These are phyloP conservation scores for Varecia variegata DNA, from an alignment of 2,797 vertebrate species.

Conservation along the genomic window DNA sequence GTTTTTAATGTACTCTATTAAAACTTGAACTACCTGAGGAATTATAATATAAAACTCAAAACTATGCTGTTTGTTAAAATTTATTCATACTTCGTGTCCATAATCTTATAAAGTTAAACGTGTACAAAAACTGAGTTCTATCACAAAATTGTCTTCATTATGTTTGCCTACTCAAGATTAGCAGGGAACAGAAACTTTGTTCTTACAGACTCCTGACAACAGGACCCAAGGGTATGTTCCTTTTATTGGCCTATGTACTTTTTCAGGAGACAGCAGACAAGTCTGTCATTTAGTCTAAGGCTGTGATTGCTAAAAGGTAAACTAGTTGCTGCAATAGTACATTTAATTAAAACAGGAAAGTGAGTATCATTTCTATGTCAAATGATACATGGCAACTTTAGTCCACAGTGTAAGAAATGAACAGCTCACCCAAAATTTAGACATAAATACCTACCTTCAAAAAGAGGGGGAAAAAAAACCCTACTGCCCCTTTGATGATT, in stretches of 20 bases:
- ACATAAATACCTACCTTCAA: background rate
- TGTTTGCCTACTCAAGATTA: background rate
- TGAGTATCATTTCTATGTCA: slow-evolving; percentile 20
- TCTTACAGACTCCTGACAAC: background rate
- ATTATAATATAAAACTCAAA: background rate
- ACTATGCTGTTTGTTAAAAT: slow-evolving; percentile 21
- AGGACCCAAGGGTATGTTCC: background rate
- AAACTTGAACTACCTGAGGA: background rate
- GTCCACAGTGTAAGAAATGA: background rate
- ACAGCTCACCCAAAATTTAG: background rate
- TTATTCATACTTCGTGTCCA: background rate
- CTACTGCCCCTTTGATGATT: background rate
- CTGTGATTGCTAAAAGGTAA: background rate
- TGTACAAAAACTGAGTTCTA: background rate
- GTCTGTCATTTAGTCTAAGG: slow-evolving; percentile 26
- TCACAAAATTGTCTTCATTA: background rate
- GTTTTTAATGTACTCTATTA: background rate
- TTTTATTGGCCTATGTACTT: slow-evolving; percentile 39
- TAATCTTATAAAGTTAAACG: slow-evolving; percentile 2
- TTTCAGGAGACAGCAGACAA: background rate
- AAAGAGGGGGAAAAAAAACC: background rate
- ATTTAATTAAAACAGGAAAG: slow-evolving; percentile 25
- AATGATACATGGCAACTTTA: slow-evolving; percentile 16
- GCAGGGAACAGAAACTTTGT: background rate
- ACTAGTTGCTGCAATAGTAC: background rate